A percentile compares a stretch with the other conserved stretches of the same genome.
Evolutionary conservation across 64 coral and sea anemone genomes (phyloP).

Genomic region (Pachyseris speciosa): DNA sequence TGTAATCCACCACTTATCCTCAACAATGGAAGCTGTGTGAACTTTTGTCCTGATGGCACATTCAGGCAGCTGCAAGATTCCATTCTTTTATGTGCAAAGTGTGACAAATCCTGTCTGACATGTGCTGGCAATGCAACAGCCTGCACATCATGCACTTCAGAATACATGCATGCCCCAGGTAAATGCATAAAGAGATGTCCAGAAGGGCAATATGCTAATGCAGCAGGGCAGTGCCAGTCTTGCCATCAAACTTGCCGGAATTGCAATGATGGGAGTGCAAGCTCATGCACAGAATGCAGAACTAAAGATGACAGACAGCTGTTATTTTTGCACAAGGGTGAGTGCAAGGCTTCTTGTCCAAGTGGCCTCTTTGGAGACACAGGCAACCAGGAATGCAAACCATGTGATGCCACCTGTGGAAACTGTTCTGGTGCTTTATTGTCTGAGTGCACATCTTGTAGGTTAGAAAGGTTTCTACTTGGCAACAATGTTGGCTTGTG

Average conservation of each 20-base stretch:
- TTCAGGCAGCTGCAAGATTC: slow-evolving; percentile 38
- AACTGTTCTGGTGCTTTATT: slow-evolving; percentile 60
- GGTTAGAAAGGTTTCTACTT: slow-evolving; percentile 58
- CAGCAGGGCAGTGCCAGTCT: slow-evolving; percentile 42
- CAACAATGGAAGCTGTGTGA: slow-evolving; percentile 71
- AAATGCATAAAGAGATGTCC: slow-evolving; percentile 62
- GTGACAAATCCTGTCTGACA: slow-evolving; percentile 67
- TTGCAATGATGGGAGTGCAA: slow-evolving; percentile 61
- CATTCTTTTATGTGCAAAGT: slow-evolving; percentile 60
- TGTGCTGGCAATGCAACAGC: slow-evolving; percentile 70
- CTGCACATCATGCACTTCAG: slow-evolving; percentile 69
- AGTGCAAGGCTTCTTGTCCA: slow-evolving; percentile 75
- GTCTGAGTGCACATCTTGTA: slow-evolving; percentile 83
- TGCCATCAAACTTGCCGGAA: slow-evolving; percentile 86
- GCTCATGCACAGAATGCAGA: slow-evolving; percentile 78
- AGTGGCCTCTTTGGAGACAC: slow-evolving; percentile 74
- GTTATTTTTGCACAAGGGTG: slow-evolving; percentile 56
- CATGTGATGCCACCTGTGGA: slow-evolving; percentile 76
- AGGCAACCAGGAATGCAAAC: slow-evolving; percentile 67
- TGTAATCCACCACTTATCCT: slow-evolving; percentile 75
- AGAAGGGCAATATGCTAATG: slow-evolving; percentile 41
- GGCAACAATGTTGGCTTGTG: slow-evolving; percentile 49
- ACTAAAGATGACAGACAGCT: slow-evolving; percentile 20
- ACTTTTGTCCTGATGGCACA: slow-evolving; percentile 69
- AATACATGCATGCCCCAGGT: slow-evolving; percentile 36